These are phyloP conservation scores for Tetragonisca angustula DNA, from an alignment of 2,888 invertebrate genomes.

Conservation along the genomic window DNA sequence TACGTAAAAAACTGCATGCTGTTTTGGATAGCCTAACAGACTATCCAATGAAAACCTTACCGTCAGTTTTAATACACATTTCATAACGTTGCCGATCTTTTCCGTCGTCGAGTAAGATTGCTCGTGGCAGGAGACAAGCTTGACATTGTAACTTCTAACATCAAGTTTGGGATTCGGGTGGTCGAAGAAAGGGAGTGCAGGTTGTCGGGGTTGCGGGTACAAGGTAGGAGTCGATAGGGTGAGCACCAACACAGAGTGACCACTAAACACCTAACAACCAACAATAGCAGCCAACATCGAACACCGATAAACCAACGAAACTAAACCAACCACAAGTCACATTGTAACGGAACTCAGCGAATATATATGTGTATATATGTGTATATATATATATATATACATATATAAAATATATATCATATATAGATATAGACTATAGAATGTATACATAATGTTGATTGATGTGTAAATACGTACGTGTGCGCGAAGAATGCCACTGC, in stretches of 20 bases:
- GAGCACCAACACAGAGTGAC: conserved; percentile 82
- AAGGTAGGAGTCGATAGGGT: conserved; percentile 72
- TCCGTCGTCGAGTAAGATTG: conserved; percentile 44
- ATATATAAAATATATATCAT: conserved; percentile 1
- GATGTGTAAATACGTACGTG: conserved; percentile 71
- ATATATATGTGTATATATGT: conserved; percentile 66
- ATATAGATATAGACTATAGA: conserved; percentile 57
- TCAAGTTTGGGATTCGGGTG: conserved; percentile 72
- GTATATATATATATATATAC: conserved; percentile 40
- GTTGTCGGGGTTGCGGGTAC: conserved; percentile 72
- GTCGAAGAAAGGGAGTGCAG: conserved; percentile 67
- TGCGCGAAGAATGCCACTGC: conserved; percentile 68
- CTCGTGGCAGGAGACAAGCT: conserved; percentile 64
- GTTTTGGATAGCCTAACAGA: conserved; percentile 40
- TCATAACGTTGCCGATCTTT: conserved; percentile 34
- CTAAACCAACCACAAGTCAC: conserved; percentile 82
- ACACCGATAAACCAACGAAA: conserved; percentile 83
- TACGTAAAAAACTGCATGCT: conserved; percentile 64
- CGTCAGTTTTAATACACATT: conserved; percentile 45
- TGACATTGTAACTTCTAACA: conserved; percentile 76
- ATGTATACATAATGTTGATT: conserved; percentile 66
- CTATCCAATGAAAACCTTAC: conserved; percentile 61
- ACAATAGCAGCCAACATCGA: conserved; percentile 83
- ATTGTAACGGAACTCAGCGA: conserved; percentile 81
- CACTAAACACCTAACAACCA: conserved; percentile 84